Base-by-base conservation (phyloP, 2,888 invertebrate genomes). In the Andrena bucephala region DNA sequence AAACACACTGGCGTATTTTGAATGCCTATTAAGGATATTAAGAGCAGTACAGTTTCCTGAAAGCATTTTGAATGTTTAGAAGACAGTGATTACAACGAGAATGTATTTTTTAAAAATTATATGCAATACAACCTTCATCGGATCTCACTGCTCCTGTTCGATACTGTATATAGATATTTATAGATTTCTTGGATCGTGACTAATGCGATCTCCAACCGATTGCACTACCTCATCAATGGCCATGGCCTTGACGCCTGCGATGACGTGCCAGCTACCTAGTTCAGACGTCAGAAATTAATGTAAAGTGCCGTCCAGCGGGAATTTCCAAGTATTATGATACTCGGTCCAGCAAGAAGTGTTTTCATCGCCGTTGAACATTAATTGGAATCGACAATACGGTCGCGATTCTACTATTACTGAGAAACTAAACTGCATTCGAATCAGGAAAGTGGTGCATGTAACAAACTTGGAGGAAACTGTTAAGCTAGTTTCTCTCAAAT, bases 251-350 rank as follows among this genome's bases (percentile, higher is more conserved):
- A 74, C 65, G 67, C 70, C 48, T 20, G 48, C n/a, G 20, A 27
- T 66, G 50, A 57, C 65, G 59, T 62, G 33, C 52, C 24, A 24
- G 76, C 42, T 62, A 6, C 62, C 74, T 57, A 29, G 60, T 69
- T 71, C 29, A 65, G 57, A 67, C 78, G 73, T 83, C 81, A 78
- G 2, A 24, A 68, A 54, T 50, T 7, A 16, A 20, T 7, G 48
- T 24, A 68, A 29, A 20, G 48, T 7, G 50, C 31, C 42, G 20
- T 3, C 4, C 20, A 36, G 69, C 20, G 81, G 84, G 79, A 24
- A 83, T 82, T 87, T 66, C 72, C 88, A 76, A 63, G 73, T 42
- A 67, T 27, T 7, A 10, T 70, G 42, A 62, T 29, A 70, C 36
- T 13, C 31, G 10, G 7, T 31, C 4, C 31, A 33, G 27, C 36